These are phyloP conservation scores for Coregonus clupeaformis DNA, from an alignment of 2,113 vertebrate species.

Conservation along the genomic window DNA sequence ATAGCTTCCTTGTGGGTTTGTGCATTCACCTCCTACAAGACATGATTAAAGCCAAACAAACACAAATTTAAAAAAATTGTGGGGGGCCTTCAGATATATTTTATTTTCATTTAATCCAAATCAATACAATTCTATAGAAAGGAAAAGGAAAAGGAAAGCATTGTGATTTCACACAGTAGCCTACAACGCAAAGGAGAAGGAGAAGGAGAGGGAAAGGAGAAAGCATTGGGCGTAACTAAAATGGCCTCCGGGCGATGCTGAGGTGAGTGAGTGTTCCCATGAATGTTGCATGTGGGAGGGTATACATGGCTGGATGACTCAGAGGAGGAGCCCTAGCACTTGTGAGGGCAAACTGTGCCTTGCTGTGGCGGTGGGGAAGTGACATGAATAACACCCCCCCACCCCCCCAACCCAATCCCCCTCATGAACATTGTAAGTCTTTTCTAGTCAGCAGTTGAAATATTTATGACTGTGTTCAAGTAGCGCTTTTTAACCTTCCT, in stretches of 20 bases:
- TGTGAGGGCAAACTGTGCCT: constrained; percentile 68
- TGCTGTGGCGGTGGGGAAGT: constrained; percentile 12
- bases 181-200: too few relatives aligned
- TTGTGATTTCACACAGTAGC: too few relatives aligned
- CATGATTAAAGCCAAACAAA: too few relatives aligned
- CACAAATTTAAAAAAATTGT: too few relatives aligned
- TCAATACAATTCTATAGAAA: too few relatives aligned
- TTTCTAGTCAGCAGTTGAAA: constrained; percentile 69
- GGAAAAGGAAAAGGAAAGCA: neutral
- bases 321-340: constrained; percentile 65
- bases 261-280: constrained; percentile 25
- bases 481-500: constrained; percentile 72
- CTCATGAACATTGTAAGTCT: constrained; percentile 32
- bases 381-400: constrained; percentile 24
- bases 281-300: constrained; percentile 73
- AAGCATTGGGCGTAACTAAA: neutral
- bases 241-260: neutral
- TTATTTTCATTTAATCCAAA: too few relatives aligned
- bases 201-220: neutral
- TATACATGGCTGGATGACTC: constrained; percentile 71
- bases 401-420: constrained; percentile 19
- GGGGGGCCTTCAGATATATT: too few relatives aligned
- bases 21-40: too few relatives aligned
- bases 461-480: constrained; percentile 72
- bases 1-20: too few relatives aligned